Base-by-base conservation (phyloP, 2,797 vertebrate genomes). In the Micrastur ruficollis region DNA sequence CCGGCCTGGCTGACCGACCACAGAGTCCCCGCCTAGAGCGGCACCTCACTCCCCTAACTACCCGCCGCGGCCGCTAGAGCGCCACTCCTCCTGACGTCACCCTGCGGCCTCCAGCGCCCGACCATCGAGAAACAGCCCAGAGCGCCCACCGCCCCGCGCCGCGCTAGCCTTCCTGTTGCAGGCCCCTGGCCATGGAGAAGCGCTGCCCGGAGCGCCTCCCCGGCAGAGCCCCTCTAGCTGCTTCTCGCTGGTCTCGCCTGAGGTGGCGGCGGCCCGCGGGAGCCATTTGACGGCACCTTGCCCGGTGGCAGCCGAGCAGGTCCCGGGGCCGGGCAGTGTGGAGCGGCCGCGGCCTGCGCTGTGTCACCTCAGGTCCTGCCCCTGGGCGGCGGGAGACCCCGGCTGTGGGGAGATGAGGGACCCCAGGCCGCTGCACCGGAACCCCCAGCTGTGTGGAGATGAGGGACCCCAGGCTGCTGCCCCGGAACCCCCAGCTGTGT, bases 211-310 rank as follows among this genome's bases (percentile, higher is more conserved):
- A 55, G 72, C 23, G 62, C 2, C 14, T 2, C 18, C 4, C 6
- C 4, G 5, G 4, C 17, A 0, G 23, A 0, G 38, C 12, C 29
- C 4, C 5, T 52, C 32, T 66, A 8, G 38, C 46, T 6, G 12
- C 6, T 3, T 20, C 73, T 81, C 40, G 1, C 2, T 52, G 36
- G 17, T 32, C 7, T 8, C 8, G 31, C 2, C 3, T 10, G 38
- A 17, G 26, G 22, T 0, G 29, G 6, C 1, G 75, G 62, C 7
- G 12, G 78, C 9, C 6, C 1, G 2, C 1, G 2, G 6, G 9
- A 20, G 18, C 2, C 22, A 0, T 56, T 23, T 40, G 75, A 11
- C 12, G 19, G 12, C 9, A 3, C 0, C 7, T 13, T 6, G 12
- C 19, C 32, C 14, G 6, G 29, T 11, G 27, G 32, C 71, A 4